phyloP scores from a whole-genome alignment of 2,797 vertebrate genomes.

The Telmatherina bonti region DNA sequence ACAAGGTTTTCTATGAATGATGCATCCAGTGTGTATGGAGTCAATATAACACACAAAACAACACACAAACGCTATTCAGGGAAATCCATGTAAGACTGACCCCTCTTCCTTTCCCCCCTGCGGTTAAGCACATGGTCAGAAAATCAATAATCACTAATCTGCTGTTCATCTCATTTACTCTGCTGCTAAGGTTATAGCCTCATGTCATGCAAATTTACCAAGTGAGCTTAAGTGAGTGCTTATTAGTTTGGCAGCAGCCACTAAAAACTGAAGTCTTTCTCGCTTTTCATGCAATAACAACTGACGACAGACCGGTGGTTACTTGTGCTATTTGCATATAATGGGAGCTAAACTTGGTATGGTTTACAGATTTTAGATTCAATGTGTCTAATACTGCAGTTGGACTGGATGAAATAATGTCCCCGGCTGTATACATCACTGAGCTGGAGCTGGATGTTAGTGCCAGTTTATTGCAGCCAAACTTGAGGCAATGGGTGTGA shows the following conservation, averaged over 20 bases:
- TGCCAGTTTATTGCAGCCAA: constrained; percentile 10
- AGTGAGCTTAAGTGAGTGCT: neutral
- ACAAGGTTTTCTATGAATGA: neutral
- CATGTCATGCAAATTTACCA: neutral
- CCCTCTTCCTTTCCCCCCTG: neutral
- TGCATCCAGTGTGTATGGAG: neutral
- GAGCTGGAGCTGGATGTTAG: neutral
- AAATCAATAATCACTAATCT: constrained; percentile 6
- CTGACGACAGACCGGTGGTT: neutral
- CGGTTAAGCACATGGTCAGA: neutral
- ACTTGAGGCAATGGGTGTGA: constrained; percentile 19
- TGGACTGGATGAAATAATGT: neutral
- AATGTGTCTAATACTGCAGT: neutral
- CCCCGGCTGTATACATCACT: neutral
- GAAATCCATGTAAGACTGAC: neutral
- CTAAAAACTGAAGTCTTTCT: neutral
- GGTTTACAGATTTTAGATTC: neutral
- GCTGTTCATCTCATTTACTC: neutral
- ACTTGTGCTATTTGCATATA: neutral
- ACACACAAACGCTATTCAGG: neutral
- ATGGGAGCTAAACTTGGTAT: neutral
- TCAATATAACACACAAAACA: no score
- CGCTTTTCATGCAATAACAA: neutral
- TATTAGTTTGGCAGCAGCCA: neutral
- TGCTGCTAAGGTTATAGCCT: neutral